Evolutionary conservation across 2,888 invertebrate species (phyloP), one percentile per base, ranked within the genome.

Genomic region (Teinopalpus imperialis): DNA sequence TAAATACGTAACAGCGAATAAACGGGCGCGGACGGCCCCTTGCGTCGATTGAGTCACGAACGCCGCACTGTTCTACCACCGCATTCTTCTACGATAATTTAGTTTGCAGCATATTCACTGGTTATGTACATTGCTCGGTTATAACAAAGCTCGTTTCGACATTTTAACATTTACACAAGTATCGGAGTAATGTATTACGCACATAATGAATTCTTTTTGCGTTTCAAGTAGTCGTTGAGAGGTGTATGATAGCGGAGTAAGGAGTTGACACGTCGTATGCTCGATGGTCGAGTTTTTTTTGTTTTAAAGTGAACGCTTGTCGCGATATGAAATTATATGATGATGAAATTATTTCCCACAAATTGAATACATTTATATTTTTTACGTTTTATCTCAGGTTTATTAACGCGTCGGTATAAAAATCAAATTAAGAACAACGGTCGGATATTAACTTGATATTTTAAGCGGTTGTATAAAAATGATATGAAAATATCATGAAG

Each of bases 21-120:
- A 50, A 61, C 65, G 58, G 63, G 65, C 61, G 63, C 66, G 65
- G 60, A 63, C 70, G 71, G 72, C 74, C 74, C 68, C 74, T 69
- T 64, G 66, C 69, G 66, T 65, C 65, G 68, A 73, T 72, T 73
- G 77, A 73, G 70, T 78, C 78, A 77, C 76, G 75, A 75, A 72
- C 69, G 49, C 68, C 72, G 74, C 72, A 69, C 71, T 52, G 61
- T 56, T 44, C 41, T 59, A 68, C 69, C 63, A 67, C 66, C 62
- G 64, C 66, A 71, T 65, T 63, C 60, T 59, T 56, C 57, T 54
- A 55, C 55, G 57, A 67, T 69, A 66, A 68, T 65, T 61, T 54
- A 51, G 57, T 61, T 57, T 44, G 48, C 37, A 35, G 46, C 50
- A 42, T 48, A 43, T 43, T 36, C 37, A 43, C 29, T 51, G 40